Evolutionary conservation across 2,113 vertebrate species (phyloP).

Genomic region (Phalacrocorax pelagicus): DNA sequence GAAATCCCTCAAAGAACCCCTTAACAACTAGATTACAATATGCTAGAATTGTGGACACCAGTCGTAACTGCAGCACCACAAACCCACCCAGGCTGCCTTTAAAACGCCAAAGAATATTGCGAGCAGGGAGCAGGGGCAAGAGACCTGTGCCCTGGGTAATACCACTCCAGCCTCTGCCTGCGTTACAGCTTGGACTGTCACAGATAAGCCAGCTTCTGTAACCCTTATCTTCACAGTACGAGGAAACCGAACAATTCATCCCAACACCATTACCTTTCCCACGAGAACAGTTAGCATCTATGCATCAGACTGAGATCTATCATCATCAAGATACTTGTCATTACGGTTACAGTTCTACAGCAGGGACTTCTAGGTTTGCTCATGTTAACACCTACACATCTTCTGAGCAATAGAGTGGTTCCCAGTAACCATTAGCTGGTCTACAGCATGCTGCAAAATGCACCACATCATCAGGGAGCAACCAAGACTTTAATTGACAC

Average conservation of each 20-base stretch:
- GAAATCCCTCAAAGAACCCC: neutral
- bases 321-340: neutral
- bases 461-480: neutral
- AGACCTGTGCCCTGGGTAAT: neutral
- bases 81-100: neutral
- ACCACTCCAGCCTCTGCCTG: neutral
- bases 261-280: neutral
- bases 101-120: neutral
- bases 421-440: neutral
- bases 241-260: neutral
- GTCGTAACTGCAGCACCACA: neutral
- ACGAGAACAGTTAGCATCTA: neutral
- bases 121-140: neutral
- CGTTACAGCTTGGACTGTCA: neutral
- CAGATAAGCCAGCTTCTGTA: neutral
- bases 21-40: neutral
- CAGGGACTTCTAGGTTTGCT: constrained; percentile 35
- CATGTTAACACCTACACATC: neutral
- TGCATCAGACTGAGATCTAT: neutral
- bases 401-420: neutral
- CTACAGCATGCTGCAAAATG: neutral
- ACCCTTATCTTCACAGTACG: neutral
- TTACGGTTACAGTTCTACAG: neutral
- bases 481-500: neutral
- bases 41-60: neutral